Evolutionary conservation across 2,113 vertebrate species (phyloP).

Genomic region (cat (Felis catus)): F.catus_Fca126_mat1.0 CM031412.1:139201501-139202000

Average conservation of each 20-base stretch:
- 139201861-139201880: neutral
- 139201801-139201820: neutral
- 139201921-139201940: neutral
- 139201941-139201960: slow-evolving; percentile 29
- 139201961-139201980: neutral
- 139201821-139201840: neutral
- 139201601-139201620: neutral
- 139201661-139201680: neutral
- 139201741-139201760: neutral
- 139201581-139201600: slow-evolving; percentile 35
- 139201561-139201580: neutral
- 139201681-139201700: neutral
- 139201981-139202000: neutral
- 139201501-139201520: slow-evolving; percentile 47
- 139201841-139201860: neutral
- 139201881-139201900: neutral
- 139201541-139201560: neutral
- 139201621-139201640: neutral
- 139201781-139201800: neutral
- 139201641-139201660: neutral
- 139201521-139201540: neutral
- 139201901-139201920: neutral
- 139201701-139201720: neutral
- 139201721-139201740: neutral
- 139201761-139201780: neutral